A percentile compares a stretch with the other conserved stretches of the same genome.
These are phyloP conservation scores for Tineola bisselliella DNA, from an alignment of 2,888 invertebrate species.

Conservation along the genomic window DNA sequence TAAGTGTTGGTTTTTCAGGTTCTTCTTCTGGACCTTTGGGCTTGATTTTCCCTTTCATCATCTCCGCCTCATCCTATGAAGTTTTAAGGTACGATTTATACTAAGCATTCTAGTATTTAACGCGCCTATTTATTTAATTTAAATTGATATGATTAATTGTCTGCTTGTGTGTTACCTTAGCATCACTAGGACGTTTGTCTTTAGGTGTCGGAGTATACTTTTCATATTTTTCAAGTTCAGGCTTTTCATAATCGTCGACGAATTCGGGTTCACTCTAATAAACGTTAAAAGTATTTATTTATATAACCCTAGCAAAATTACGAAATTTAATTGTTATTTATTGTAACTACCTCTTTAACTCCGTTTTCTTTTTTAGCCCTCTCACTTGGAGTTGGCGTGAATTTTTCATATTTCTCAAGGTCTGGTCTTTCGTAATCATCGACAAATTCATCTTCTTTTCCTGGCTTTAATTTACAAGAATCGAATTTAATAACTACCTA, in stretches of 20 bases:
- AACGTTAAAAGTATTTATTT: conserved; percentile 1
- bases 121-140: neutral
- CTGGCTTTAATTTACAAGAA: conserved; percentile 34
- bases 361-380: conserved; percentile 56
- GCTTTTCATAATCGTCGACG: conserved; percentile 22
- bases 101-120: neutral
- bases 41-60: conserved; percentile 58
- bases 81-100: conserved; percentile 19
- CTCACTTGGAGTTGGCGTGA: conserved; percentile 51
- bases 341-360: conserved; percentile 40
- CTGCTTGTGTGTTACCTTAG: conserved; percentile 35
- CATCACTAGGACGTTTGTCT: conserved; percentile 49
- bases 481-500: neutral
- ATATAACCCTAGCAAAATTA: neutral
- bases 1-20: conserved; percentile 48
- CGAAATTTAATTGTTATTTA: neutral
- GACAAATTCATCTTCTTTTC: conserved; percentile 62
- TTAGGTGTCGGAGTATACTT: conserved; percentile 27
- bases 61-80: conserved; percentile 50
- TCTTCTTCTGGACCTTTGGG: conserved; percentile 55
- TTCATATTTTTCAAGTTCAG: conserved; percentile 22
- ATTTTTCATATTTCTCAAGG: conserved; percentile 74
- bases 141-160: conserved; percentile 12
- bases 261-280: conserved; percentile 18
- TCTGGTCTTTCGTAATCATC: conserved; percentile 81